Base-by-base conservation (phyloP, 2,888 invertebrate species). In the Helobdella robusta region DNA sequence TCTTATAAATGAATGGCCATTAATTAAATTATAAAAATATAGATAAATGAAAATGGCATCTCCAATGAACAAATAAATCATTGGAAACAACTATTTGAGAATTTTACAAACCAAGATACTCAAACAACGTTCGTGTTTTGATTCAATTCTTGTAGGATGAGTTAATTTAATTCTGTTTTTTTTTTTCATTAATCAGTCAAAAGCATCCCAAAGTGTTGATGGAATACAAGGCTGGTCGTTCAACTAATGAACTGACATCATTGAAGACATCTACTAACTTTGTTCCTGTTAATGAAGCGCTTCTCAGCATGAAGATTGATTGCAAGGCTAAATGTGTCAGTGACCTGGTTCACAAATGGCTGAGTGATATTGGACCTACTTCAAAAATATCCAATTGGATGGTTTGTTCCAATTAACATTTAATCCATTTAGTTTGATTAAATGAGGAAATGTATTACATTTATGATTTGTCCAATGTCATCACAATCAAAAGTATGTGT, bases 101-200 rank as follows among this genome's bases (percentile, higher is more conserved):
- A 85, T 15, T 59, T 36, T 36, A 34, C 34, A 34, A 52, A 11
- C 20, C 18, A 66, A 70, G 34, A 65, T 35, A 20, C 68, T 77
- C 58, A 88, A 88, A 0, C 83, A 89, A 0, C 85, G 85, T 25
- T 86, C 86, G 0, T 83, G 89, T 63, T 89, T 89, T n/a, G n/a
- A n/a, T n/a, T n/a, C n/a, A n/a, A n/a, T n/a, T n/a, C n/a, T 15
- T 40, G n/a, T 40, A 40, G n/a, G 44, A 40, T 40, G 11, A 40
- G 44, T 40, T 40, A n/a, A n/a, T 28, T 56, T 4, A 56, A 11
- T 25, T 2, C 1, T 30, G n/a, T 11, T 18, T 56, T 18, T 28
- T 56, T 3, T 30, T 8, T 15, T 1, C 15, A n/a, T 30, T 20
- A 2, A 44, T 3, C 54, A 64, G 46, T 32, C 58, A 62, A 36